Evolutionary conservation across 1,140 invertebrate genomes (phyloP), one percentile per base, ranked within the genome.

Genomic region (Cotesia chilonis): DNA sequence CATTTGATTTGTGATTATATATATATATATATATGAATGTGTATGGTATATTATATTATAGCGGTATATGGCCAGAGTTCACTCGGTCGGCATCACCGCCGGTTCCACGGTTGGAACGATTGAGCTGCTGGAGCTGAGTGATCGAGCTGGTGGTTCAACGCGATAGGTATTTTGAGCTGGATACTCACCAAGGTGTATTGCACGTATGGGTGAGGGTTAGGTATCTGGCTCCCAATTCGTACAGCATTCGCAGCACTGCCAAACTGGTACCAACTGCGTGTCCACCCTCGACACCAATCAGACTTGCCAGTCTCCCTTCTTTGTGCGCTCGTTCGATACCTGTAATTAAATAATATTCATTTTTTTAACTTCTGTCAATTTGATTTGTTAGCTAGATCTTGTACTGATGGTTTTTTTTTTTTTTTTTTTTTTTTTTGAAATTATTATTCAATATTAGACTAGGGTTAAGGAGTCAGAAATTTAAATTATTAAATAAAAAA

Each of bases 121-220:
- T 47, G 41, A 47, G 41, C 41, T 47, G 20, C 0, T 28, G 28
- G 28, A 28, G 28, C 28, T 28, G 68, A 63, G 28, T 70, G 41
- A 47, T 47, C 41, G 41, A 47, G 41, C 10, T 47, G 41, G 41
- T 10, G 41, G 41, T 47, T 47, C 6, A 47, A 47, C 41, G 41
- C 41, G 41, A 47, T 47, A 36, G 4, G 51, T 55, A 51, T 73
- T 78, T 77, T 72, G 72, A 77, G 78, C 77, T 72, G 77, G 70
- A 81, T 68, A 85, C 84, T 87, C 89, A 92, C 94, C 94, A 96
- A 77, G 93, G 93, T 73, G 94, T 95, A 81, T 95, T 93, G 88
- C 94, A 95, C 73, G 92, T 94, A 85, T 96, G 94, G 2, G 94
- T 95, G 4, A 95, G 87, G 38, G 94, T 95, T 85, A 96, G 90